Evolutionary conservation across 2,113 vertebrate species (phyloP), one percentile per base, ranked within the genome.

Genomic region (Alaudala cheleensis): DNA sequence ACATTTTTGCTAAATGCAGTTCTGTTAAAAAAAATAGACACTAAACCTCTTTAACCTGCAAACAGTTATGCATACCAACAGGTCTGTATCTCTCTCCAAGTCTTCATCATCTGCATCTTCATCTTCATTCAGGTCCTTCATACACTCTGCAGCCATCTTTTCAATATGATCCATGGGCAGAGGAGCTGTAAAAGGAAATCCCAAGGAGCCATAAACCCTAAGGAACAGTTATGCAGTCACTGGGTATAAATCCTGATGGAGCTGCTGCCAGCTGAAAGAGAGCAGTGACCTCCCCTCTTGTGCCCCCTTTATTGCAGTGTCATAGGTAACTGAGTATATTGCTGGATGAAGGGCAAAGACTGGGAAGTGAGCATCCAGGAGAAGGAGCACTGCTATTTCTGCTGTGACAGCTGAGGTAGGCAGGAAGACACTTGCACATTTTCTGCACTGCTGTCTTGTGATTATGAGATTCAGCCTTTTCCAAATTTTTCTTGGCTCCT

Each of bases 91-190:
- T 18, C 97, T 95, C 85, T 98, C 98, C 73, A 98, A 85, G 47
- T 97, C 97, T 81, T 99, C 99, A 39, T 99, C 99, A 7, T 98
- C 98, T 84, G 51, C 70, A 79, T 80, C 95, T 11, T 98, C 98
- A 14, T 98, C 98, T 12, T 98, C 98, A n/a, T 99, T 98, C 70
- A 98, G 56, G 45, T 99, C 99, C 96, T 85, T 98, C 99, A 99
- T 99, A 84, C 99, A 99, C 58, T 98, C 99, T 3, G 99, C 98
- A 3, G 99, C 99, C 98, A 99, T 97, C 97, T 98, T 99, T 94
- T 98, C 98, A 17, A 99, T 99, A 87, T 99, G 98, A 62, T 99
- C 99, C 99, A 99, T 99, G 25, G 99, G 99, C 93, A 99, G 93
- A 20, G 99, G 98, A 34, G 96, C 99, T 99, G 70, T 25, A 76